Percentiles rank a stretch among this genome's conserved stretches.
phyloP scores from a whole-genome alignment of 2,888 invertebrate genomes.

The Caenorhabditis panamensis region DNA sequence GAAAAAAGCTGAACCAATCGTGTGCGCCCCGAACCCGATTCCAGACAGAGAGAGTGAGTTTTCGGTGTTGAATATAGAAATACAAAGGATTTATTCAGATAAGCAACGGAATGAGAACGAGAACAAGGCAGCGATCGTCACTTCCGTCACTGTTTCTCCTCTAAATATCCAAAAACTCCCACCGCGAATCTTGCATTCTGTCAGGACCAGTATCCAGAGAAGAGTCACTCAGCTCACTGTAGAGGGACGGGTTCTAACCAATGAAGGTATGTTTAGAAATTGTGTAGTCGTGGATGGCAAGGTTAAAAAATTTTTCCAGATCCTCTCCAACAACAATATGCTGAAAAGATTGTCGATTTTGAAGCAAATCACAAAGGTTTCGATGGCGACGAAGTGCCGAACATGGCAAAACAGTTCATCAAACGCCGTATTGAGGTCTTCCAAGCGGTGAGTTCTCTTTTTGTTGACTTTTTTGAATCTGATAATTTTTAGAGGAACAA shows the following conservation, averaged over 20 bases:
- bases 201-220: background rate
- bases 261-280: background rate
- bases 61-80: too few relatives aligned
- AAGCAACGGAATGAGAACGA: background rate
- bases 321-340: background rate
- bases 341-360: background rate
- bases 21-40: too few relatives aligned
- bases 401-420: background rate
- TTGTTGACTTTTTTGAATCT: background rate
- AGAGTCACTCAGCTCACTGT: background rate
- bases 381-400: background rate
- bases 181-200: constrained; percentile 18
- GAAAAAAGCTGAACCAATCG: too few relatives aligned
- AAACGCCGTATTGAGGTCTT: constrained; percentile 6
- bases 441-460: constrained; percentile 5
- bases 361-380: background rate
- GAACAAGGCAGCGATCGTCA: constrained; percentile 6
- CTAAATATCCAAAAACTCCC: background rate
- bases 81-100: too few relatives aligned
- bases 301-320: background rate
- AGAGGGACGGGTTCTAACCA: background rate
- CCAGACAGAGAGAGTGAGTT: too few relatives aligned
- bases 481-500: constrained; percentile 4
- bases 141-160: constrained; percentile 3
- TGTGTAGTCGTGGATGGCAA: background rate